Percentiles rank a stretch among this genome's conserved stretches.
Conservation (phyloP, 1,140 invertebrate genomes). For the Drosophila persimilis region DNA sequence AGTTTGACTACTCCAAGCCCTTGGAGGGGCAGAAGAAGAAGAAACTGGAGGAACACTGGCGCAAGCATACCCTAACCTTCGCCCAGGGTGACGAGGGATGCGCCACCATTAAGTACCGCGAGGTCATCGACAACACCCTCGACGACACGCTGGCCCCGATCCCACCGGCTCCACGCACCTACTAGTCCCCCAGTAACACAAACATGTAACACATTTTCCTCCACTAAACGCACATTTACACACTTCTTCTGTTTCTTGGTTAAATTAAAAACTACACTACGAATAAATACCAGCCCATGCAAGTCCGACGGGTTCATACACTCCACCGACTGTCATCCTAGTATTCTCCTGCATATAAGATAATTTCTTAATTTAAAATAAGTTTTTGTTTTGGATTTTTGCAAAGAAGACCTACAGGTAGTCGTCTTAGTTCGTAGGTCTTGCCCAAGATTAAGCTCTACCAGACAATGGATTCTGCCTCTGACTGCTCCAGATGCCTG, state of each 20-base stretch:
- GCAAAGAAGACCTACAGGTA: constrained; percentile 1
- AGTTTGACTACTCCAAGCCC: constrained; percentile 84
- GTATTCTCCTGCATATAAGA: too few relatives aligned
- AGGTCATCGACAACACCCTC: constrained; percentile 95
- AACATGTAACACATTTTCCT: too few relatives aligned
- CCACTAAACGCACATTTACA: too few relatives aligned
- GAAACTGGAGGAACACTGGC: constrained; percentile 94
- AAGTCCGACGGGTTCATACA: too few relatives aligned
- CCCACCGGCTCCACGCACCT: constrained; percentile 94
- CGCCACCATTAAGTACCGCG: constrained; percentile 92
- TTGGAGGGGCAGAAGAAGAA: constrained; percentile 87
- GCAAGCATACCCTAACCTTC: constrained; percentile 95
- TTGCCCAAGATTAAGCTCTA: constrained; percentile 18
- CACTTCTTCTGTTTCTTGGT: too few relatives aligned
- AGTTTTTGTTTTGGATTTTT: background rate
- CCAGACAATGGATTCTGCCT: constrained; percentile 11
- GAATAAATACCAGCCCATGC: background rate
- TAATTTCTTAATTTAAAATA: too few relatives aligned
- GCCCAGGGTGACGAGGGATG: constrained; percentile 89
- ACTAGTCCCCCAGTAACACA: constrained; percentile 84
- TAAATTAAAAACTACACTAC: too few relatives aligned
- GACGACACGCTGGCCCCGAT: constrained; percentile 91
- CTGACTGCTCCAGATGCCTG: constrained; percentile 18
- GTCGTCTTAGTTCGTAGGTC: too few relatives aligned
- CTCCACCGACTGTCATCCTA: too few relatives aligned